These are phyloP conservation scores for Gnatocerus cornutus DNA, from an alignment of 2,888 invertebrate species.

Conservation along the genomic window DNA sequence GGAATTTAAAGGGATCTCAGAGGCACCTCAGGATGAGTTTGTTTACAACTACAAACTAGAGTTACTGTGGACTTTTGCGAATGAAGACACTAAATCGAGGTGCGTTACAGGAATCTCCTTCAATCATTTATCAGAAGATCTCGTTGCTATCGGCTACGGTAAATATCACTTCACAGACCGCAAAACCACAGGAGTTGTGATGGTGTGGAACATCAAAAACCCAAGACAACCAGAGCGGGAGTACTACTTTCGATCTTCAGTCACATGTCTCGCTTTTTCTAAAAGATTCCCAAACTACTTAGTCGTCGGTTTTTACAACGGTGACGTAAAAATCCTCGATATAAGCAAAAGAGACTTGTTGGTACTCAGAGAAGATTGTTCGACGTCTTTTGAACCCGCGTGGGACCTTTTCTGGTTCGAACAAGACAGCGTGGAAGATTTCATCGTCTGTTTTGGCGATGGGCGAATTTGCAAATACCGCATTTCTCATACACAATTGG, in stretches of 20 bases:
- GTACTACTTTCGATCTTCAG: conserved; percentile 77
- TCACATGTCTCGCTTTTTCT: conserved; percentile 83
- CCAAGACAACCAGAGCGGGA: conserved; percentile 84
- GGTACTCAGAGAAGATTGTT: conserved; percentile 56
- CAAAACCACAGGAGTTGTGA: conserved; percentile 76
- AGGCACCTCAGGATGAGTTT: conserved; percentile 68
- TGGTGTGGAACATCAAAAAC: conserved; percentile 88
- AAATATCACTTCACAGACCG: conserved; percentile 74
- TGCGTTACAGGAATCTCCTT: conserved; percentile 79
- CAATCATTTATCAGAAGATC: conserved; percentile 77
- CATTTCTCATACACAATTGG: conserved; percentile 52
- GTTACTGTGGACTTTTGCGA: conserved; percentile 80
- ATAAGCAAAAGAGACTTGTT: conserved; percentile 73
- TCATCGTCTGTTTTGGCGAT: conserved; percentile 77
- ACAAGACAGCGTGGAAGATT: conserved; percentile 69
- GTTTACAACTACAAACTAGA: conserved; percentile 79
- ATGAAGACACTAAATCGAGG: conserved; percentile 71
- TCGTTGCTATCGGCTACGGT: conserved; percentile 87
- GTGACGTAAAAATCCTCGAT: conserved; percentile 82
- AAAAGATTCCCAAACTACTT: conserved; percentile 80
- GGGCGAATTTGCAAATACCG: conserved; percentile 68
- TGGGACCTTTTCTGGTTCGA: conserved; percentile 60
- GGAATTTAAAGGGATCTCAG: conserved; percentile 72
- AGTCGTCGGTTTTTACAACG: conserved; percentile 84
- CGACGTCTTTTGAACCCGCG: conserved; percentile 58